Percentiles rank a stretch among this genome's conserved stretches.
Conservation (phyloP, 2,113 vertebrate genomes). For the Scartelaos histophorus region DNA sequence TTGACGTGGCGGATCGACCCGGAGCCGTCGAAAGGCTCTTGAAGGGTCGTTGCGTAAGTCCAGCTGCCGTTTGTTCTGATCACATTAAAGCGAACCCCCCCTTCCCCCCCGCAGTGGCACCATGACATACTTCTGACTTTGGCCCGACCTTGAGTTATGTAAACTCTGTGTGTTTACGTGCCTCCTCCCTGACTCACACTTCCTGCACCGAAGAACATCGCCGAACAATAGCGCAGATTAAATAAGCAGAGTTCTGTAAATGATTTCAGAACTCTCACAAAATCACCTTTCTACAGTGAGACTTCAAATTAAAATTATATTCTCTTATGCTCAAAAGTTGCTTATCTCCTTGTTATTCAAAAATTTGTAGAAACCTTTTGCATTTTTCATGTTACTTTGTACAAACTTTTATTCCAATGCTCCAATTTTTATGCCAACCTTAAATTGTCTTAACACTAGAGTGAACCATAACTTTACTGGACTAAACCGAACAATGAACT, state of each 20-base stretch:
- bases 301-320: neutral
- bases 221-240: constrained; percentile 43
- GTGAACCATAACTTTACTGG: too few relatives aligned
- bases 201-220: constrained; percentile 6
- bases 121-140: neutral
- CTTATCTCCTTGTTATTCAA: too few relatives aligned
- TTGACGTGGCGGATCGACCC: constrained; percentile 41
- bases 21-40: neutral
- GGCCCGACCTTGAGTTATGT: constrained; percentile 47
- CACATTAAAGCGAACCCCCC: constrained; percentile 1
- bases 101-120: neutral
- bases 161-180: constrained; percentile 39
- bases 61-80: constrained; percentile 48
- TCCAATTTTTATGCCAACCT: too few relatives aligned
- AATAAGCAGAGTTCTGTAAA: constrained; percentile 37
- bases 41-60: constrained; percentile 28
- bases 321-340: neutral
- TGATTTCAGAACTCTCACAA: too few relatives aligned
- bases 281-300: too few relatives aligned
- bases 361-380: too few relatives aligned
- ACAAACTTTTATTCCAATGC: too few relatives aligned
- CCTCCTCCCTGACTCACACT: constrained; percentile 19
- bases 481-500: too few relatives aligned
- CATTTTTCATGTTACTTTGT: too few relatives aligned
- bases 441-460: too few relatives aligned